Conservation (phyloP, 2,888 invertebrate species). For the Cerastis leucographa region DNA sequence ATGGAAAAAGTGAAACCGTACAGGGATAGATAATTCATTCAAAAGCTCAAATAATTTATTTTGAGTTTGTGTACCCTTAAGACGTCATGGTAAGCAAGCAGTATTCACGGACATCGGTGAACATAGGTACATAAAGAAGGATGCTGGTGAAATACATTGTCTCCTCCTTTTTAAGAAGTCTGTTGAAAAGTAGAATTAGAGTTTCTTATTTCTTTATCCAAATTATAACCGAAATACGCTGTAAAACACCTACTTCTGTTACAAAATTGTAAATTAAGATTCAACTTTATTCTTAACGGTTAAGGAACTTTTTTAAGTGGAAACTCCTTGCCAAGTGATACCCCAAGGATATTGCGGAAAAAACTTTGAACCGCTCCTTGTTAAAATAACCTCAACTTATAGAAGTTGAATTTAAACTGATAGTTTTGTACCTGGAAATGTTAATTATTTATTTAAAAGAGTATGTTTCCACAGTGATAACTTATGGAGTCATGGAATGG, state of each 20-base stretch:
- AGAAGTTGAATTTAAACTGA: conserved; percentile 15
- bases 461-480: not conserved
- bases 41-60: no score
- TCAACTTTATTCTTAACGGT: conserved; percentile 36
- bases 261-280: conserved; percentile 26
- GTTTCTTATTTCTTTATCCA: not conserved
- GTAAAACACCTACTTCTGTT: conserved; percentile 1
- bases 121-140: no score
- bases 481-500: not conserved
- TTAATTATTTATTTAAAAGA: not conserved
- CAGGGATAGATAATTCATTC: no score
- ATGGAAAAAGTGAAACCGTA: no score
- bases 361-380: conserved; percentile 36
- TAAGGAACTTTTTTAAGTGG: conserved; percentile 47
- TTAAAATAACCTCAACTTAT: conserved; percentile 22
- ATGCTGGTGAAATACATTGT: no score
- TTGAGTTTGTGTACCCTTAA: no score
- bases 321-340: conserved; percentile 48
- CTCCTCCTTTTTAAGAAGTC: no score
- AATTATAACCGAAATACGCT: not conserved
- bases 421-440: conserved; percentile 22
- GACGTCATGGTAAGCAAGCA: no score
- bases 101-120: no score
- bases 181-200: no score
- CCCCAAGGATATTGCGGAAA: conserved; percentile 42